Conservation (phyloP, 2,888 invertebrate species). For the Oscheius onirici region DNA sequence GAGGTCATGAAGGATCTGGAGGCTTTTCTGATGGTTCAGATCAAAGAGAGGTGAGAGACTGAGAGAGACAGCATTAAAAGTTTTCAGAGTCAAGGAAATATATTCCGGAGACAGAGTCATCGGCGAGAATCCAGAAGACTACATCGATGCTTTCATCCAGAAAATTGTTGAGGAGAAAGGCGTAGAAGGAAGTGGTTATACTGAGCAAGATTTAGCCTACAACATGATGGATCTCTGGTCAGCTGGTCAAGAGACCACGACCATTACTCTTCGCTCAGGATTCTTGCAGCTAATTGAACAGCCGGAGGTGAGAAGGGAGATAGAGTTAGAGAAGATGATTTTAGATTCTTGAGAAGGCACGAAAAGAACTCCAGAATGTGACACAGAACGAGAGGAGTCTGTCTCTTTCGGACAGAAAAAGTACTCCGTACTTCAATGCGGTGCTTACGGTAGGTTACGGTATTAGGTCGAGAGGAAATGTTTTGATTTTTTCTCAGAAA, state of each 20-base stretch:
- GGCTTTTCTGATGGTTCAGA: too few relatives aligned
- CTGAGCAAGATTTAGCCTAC: too few relatives aligned
- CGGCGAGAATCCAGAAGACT: too few relatives aligned
- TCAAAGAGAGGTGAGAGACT: too few relatives aligned
- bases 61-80: too few relatives aligned
- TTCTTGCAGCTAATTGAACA: constrained; percentile 38
- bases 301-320: neutral
- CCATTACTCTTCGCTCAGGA: constrained; percentile 49
- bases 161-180: too few relatives aligned
- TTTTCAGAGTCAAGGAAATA: too few relatives aligned
- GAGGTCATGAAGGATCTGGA: neutral
- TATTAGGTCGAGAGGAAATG: too few relatives aligned
- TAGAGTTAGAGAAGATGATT: neutral
- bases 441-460: neutral
- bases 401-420: neutral
- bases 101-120: too few relatives aligned
- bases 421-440: neutral
- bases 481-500: too few relatives aligned
- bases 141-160: too few relatives aligned
- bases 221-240: constrained; percentile 44
- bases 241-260: constrained; percentile 55
- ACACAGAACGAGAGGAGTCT: neutral
- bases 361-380: neutral
- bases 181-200: too few relatives aligned
- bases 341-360: neutral